Base-by-base conservation (phyloP, 2,888 invertebrate genomes). In the Chaetogeoica ovagalla region DNA sequence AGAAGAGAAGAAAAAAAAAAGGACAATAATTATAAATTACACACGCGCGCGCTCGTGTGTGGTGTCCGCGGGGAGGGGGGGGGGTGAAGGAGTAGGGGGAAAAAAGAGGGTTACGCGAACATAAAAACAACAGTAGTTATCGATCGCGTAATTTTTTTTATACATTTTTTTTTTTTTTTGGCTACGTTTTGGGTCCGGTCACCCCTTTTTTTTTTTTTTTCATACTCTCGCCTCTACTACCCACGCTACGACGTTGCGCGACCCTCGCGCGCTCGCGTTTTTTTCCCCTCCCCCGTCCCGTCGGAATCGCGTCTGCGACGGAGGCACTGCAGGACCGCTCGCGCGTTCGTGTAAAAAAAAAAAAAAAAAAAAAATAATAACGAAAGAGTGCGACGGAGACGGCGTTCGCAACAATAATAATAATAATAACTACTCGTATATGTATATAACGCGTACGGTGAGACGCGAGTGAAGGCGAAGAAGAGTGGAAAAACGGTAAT, bases 1-100 rank as follows among this genome's bases (percentile, higher is more conserved):
- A n/a, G n/a, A n/a, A n/a, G n/a, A 60, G 52, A 48, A n/a, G 52
- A 52, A 62, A 63, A 70, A 70, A 77, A 19, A 19, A 69, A 62
- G 62, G 70, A 70, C 77, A 77, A 77, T 77, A 77, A 77, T 77
- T 77, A 77, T 77, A 77, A 77, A 77, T 77, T 77, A 77, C 77
- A 62, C 30, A 30, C 30, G 4, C 30, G 4, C 30, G 4, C 30
- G 30, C 4, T n/a, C n/a, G n/a, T n/a, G n/a, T n/a, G n/a, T n/a
- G n/a, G n/a, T n/a, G n/a, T n/a, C n/a, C n/a, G n/a, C n/a, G n/a
- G n/a, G n/a, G n/a, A n/a, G n/a, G 30, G 30, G 4, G 30, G 1
- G 30, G 30, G 30, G 30, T 30, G 30, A 4, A 60, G 77, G 69
- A 43, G 39, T 9, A 11, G 70, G 60, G 70, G 62, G 70, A 13